Evolutionary conservation across 2,113 vertebrate species (phyloP).

Genomic region (Seriola aureovittata): DNA sequence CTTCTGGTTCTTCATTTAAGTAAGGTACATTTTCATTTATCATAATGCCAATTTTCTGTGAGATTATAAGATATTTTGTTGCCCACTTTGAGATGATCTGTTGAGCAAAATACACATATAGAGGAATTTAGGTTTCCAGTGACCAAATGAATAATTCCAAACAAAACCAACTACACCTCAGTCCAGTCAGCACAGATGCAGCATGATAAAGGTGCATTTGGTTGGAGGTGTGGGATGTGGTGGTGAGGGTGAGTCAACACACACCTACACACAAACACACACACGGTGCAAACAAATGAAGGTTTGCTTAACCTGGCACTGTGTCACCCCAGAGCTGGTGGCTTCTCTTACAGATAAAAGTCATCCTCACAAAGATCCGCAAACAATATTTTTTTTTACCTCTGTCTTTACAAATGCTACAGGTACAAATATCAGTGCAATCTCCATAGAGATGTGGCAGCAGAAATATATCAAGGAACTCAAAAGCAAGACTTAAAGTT

Average conservation of each 20-base stretch:
- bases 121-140: neutral
- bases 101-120: neutral
- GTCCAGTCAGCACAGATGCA: neutral
- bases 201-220: conserved; percentile 3
- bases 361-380: neutral
- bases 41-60: neutral
- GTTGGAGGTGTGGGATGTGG: neutral
- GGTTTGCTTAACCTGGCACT: conserved; percentile 24
- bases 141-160: neutral
- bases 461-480: neutral
- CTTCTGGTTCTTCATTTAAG: neutral
- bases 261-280: conserved; percentile 10
- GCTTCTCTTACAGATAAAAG: neutral
- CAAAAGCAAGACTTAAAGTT: neutral
- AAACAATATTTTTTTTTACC: neutral
- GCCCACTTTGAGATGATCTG: neutral
- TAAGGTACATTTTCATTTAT: neutral
- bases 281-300: conserved; percentile 34
- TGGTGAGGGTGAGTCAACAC: neutral
- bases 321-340: neutral
- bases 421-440: neutral
- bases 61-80: neutral
- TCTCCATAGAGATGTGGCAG: neutral
- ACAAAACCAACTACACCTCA: neutral
- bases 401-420: neutral